Percentiles rank a stretch among this genome's conserved stretches.
These are phyloP conservation scores for Pasiphila rectangulata DNA, from an alignment of 2,888 invertebrate species.

Conservation along the genomic window DNA sequence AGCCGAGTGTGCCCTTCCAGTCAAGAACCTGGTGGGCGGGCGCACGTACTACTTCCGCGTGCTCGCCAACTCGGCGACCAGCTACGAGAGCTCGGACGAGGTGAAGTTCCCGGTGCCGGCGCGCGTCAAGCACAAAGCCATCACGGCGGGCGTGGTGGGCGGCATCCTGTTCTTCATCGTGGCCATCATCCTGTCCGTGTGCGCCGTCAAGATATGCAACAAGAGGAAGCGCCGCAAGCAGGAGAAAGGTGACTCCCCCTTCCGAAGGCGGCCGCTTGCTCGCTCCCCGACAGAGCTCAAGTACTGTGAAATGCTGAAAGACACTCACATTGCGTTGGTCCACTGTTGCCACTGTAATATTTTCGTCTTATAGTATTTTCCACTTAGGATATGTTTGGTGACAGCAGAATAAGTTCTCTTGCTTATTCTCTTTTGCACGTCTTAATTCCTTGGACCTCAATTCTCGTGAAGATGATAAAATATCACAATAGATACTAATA, in stretches of 20 bases:
- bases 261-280: slow-evolving; percentile 53
- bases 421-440: too few relatives aligned
- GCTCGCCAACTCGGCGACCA: slow-evolving; percentile 91
- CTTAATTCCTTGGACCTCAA: too few relatives aligned
- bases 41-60: slow-evolving; percentile 96
- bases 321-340: background rate
- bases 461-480: too few relatives aligned
- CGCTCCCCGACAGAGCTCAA: slow-evolving; percentile 41
- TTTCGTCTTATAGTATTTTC: too few relatives aligned
- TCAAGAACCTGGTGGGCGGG: slow-evolving; percentile 94
- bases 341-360: too few relatives aligned
- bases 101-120: slow-evolving; percentile 94
- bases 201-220: slow-evolving; percentile 98
- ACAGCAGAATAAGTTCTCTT: too few relatives aligned
- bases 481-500: too few relatives aligned
- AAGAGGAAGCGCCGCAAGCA: slow-evolving; percentile 97
- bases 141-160: slow-evolving; percentile 97
- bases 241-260: slow-evolving; percentile 92
- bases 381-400: too few relatives aligned
- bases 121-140: slow-evolving; percentile 95
- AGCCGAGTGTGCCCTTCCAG: slow-evolving; percentile 80
- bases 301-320: slow-evolving; percentile 16
- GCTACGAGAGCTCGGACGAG: slow-evolving; percentile 92
- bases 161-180: slow-evolving; percentile 98
- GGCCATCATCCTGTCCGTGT: slow-evolving; percentile 97